Conservation (phyloP, 2,888 invertebrate species). For the Cryptus armator region DNA sequence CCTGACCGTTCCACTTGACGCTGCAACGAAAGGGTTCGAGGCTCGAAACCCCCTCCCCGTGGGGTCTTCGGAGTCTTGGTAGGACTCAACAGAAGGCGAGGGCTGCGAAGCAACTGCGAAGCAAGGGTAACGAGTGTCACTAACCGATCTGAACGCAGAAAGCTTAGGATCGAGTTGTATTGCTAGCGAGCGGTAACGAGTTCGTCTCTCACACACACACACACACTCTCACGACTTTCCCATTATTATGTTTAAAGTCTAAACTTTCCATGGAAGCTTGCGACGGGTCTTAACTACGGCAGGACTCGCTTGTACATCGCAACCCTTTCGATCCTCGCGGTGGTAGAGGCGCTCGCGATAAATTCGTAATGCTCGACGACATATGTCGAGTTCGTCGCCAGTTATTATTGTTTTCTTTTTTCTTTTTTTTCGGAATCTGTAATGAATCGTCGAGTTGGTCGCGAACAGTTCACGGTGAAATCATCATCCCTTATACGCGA, state of each 20-base stretch:
- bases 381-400: slow-evolving; percentile 26
- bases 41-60: neutral
- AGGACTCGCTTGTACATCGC: slow-evolving; percentile 33
- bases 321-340: slow-evolving; percentile 54
- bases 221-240: neutral
- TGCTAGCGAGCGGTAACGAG: slow-evolving; percentile 5
- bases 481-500: slow-evolving; percentile 19
- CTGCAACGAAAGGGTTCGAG: slow-evolving; percentile 6
- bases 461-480: slow-evolving; percentile 38
- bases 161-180: neutral
- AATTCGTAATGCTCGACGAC: slow-evolving; percentile 73
- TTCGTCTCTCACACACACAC: neutral
- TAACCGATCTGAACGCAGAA: neutral
- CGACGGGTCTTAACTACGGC: neutral
- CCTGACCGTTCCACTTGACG: slow-evolving; percentile 40
- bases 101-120: neutral
- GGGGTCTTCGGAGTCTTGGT: neutral
- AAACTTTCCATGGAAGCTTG: neutral
- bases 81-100: slow-evolving; percentile 14
- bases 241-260: neutral
- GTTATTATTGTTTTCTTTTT: slow-evolving; percentile 8
- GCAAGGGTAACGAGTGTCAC: neutral
- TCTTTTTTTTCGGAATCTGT: slow-evolving; percentile 4
- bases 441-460: slow-evolving; percentile 14
- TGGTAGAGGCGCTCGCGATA: slow-evolving; percentile 58